Evolutionary conservation across 2,888 invertebrate species (phyloP), one percentile per base, ranked within the genome.

Genomic region (Anarsia innoxiella): DNA sequence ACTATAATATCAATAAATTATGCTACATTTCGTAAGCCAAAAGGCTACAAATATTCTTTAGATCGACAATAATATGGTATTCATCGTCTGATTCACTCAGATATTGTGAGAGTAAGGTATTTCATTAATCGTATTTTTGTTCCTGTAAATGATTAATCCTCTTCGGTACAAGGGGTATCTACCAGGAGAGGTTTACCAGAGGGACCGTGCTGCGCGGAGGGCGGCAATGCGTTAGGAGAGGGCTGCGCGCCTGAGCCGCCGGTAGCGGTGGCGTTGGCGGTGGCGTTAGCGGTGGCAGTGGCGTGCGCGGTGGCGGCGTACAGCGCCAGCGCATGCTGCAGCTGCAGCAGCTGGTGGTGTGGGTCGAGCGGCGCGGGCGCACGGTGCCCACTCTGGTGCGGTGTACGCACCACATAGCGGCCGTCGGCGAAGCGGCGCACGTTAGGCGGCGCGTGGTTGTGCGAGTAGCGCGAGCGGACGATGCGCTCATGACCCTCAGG

Each of bases 401-500:
- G 83, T 38, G 83, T 84, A 54, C 83, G 82, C 42, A 84, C 83
- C 46, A 84, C 83, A 48, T 83, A 83, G 28, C 83, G 74, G 1
- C 84, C 84, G 53, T 84, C 84, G 10, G 84, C 83, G 52, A 83
- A 83, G 36, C 83, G 82, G 31, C 83, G 77, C 46, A 83, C 83
- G 55, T 83, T 83, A 12, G 84, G 84, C 44, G 83, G 83, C 38
- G 83, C 82, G 56, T 85, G 84, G 52, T 83, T 85, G 56, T 85
- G 84, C 34, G 82, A 69, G 50, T 80, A 83, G 15, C 84, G 80
- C 4, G 79, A 82, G 39, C 83, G 82, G 40, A 83, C 83, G 45
- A 84, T 82, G 47, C 83, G 83, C 61, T 83, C 83, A 54, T 77
- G 82, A 0, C 83, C 84, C 51, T 83, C 83, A n/a, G 83, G 82